Base-by-base conservation (phyloP, 2,797 vertebrate species). In the Merluccius polli region DNA sequence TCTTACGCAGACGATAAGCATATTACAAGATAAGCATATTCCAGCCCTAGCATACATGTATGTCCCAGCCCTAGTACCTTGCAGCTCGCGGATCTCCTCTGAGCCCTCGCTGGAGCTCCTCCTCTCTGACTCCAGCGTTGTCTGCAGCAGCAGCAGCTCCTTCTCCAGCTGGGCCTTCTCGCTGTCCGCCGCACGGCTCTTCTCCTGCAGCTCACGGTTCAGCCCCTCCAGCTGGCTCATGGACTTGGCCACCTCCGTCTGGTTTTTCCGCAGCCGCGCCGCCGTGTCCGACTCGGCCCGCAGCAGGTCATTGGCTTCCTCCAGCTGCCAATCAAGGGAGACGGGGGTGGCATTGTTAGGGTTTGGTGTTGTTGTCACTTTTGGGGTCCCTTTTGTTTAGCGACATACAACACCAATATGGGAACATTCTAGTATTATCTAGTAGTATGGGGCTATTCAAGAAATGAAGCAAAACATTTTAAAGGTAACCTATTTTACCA, bases 231-330 rank as follows among this genome's bases (percentile, higher is more conserved):
- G 84, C 79, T 98, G 96, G 89, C 94, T 95, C 90, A 96, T 85
- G 10, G 95, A 94, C 87, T 98, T 99, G 75, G 90, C 92, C 94
- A 98, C 93, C 91, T 99, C 98, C 0, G 96, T 95, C 86, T 99
- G 96, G 90, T 89, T 95, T 90, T 99, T 99, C 84, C 98, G 93
- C 81, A 99, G 85, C 71, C 98, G 96, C 30, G 93, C 97, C 30
- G 96, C 96, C 0, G 97, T 97, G 90, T 99, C 98, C 0, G 98
- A 98, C 90, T 99, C 98, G 0, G 95, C 95, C 32, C 98, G 95
- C 84, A 98, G 91, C 82, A 98, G 91, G 90, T 97, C 96, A 72
- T 98, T 99, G 81, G 97, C 96, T 90, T 98, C 98, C 89, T 97
- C 95, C 89, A 99, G 92, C 98, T 99, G 87, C 85, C 79, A 75